A percentile compares a stretch with the other conserved stretches of the same genome.
Evolutionary conservation across 2,797 vertebrate genomes (phyloP).

Genomic region (Enteromius thamalakanensis): DNA sequence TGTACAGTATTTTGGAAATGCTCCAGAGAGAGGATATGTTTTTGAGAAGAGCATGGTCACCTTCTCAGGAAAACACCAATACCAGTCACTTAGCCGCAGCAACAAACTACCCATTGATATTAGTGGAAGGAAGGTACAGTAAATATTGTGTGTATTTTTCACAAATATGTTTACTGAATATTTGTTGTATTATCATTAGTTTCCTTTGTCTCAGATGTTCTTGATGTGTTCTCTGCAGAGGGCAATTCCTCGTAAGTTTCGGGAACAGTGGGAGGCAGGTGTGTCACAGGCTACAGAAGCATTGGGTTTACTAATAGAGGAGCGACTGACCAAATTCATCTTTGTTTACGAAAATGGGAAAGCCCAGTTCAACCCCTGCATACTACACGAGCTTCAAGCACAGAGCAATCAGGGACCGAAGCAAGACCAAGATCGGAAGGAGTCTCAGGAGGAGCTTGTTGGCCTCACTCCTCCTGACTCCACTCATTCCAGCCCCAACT

Average conservation of each 20-base stretch:
- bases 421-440: constrained; percentile 61
- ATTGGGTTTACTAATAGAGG: constrained; percentile 79
- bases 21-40: constrained; percentile 94
- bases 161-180: neutral
- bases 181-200: neutral
- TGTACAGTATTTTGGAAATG: constrained; percentile 96
- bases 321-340: constrained; percentile 86
- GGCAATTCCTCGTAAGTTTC: constrained; percentile 54
- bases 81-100: constrained; percentile 85
- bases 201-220: neutral
- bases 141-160: neutral
- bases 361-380: constrained; percentile 85
- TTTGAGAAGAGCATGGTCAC: constrained; percentile 93
- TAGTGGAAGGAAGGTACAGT: constrained; percentile 85
- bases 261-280: constrained; percentile 54
- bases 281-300: constrained; percentile 87
- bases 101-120: constrained; percentile 78
- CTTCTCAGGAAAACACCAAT: constrained; percentile 90
- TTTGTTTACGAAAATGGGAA: constrained; percentile 86
- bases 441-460: constrained; percentile 49
- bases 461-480: constrained; percentile 61
- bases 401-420: constrained; percentile 74
- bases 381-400: constrained; percentile 68
- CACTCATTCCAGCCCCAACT: constrained; percentile 65
- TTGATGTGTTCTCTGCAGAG: constrained; percentile 29